A percentile compares a stretch with the other conserved stretches of the same genome.
These are phyloP conservation scores for Athene cunicularia DNA, from an alignment of 2,113 vertebrate species.

Conservation along the genomic window DNA sequence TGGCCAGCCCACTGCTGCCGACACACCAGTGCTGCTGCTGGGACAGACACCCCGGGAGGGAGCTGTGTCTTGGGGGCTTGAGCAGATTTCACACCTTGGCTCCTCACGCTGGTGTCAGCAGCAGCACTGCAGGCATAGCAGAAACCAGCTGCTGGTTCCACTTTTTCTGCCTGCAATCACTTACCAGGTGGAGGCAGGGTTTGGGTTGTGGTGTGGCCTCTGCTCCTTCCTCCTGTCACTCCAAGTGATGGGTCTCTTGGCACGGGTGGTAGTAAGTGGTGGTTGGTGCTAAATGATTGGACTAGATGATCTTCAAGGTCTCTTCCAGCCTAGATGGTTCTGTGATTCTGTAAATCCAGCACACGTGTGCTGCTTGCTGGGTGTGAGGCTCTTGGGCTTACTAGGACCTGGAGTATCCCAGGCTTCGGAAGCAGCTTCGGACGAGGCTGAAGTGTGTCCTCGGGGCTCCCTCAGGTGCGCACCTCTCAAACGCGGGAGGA, in stretches of 20 bases:
- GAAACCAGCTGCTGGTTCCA: not conserved
- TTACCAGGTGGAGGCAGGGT: no score
- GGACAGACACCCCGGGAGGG: not conserved
- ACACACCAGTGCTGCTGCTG: accelerated
- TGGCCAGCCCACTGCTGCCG: not conserved
- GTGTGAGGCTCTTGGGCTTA: accelerated
- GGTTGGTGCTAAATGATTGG: not conserved
- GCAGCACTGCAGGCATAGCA: not conserved
- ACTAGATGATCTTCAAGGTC: no score
- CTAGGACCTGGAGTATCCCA: not conserved
- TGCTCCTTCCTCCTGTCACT: not conserved
- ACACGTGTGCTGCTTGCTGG: accelerated
- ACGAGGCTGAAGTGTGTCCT: not conserved
- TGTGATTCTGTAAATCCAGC: not conserved
- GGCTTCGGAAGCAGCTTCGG: not conserved
- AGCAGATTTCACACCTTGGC: not conserved
- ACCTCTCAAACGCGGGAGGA: constrained; percentile 70
- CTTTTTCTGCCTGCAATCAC: not conserved
- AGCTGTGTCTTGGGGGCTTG: not conserved
- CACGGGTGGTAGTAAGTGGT: not conserved
- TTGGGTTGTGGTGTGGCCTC: no score
- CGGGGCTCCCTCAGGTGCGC: not conserved
- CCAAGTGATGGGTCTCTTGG: not conserved
- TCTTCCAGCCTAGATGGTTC: no score
- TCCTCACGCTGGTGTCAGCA: no score